phyloP scores from a whole-genome alignment of 2,113 vertebrate genomes.

The Hymenochirus boettgeri region DNA sequence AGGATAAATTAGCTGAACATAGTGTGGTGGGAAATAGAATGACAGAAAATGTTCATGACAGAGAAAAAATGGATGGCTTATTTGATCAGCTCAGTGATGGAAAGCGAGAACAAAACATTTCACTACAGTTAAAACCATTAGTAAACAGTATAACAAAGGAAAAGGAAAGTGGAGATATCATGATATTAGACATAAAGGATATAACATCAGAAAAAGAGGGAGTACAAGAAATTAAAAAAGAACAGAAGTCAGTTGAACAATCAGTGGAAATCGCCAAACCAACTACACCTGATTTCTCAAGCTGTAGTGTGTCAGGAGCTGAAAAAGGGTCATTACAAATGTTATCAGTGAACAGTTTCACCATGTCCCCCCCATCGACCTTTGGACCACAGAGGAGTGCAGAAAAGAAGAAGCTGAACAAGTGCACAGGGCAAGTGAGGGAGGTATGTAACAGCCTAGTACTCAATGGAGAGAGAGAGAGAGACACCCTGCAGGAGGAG shows the following conservation, averaged over 20 bases:
- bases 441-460: slow-evolving; percentile 33
- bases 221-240: not conserved
- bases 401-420: slow-evolving; percentile 30
- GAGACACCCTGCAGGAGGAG: slow-evolving; percentile 20
- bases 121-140: not conserved
- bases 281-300: not conserved
- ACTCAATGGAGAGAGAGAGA: not conserved
- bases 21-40: not conserved
- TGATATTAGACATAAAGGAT: no score
- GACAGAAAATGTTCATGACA: not conserved
- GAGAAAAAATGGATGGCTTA: not conserved
- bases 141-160: not conserved
- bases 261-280: not conserved
- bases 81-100: not conserved
- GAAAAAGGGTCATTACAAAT: not conserved
- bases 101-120: not conserved
- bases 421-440: slow-evolving; percentile 28
- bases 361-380: slow-evolving; percentile 8
- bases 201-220: not conserved
- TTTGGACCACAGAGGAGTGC: slow-evolving; percentile 24
- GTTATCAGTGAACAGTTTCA: slow-evolving; percentile 21
- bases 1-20: no score
- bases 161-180: not conserved
- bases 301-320: slow-evolving; percentile 3
- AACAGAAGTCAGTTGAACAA: not conserved